Evolutionary conservation across 1,140 invertebrate species (phyloP).

Genomic region (Aradophagus sp.): DNA sequence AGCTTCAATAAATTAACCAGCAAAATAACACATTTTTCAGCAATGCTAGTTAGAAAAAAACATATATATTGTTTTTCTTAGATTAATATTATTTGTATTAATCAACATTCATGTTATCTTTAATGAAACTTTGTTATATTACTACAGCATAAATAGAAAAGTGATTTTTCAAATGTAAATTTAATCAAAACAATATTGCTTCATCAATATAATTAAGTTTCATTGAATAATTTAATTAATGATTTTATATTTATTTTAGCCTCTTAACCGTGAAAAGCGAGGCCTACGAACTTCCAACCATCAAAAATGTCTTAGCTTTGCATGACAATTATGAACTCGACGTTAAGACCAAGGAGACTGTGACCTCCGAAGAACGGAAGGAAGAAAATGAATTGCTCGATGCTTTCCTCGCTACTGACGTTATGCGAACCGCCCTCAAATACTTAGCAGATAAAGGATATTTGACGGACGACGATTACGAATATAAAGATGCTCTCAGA

Average conservation of each 20-base stretch:
- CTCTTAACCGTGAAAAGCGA: slow-evolving; percentile 66
- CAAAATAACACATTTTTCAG: no score
- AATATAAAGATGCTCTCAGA: slow-evolving; percentile 74
- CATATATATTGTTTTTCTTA: no score
- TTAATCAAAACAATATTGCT: no score
- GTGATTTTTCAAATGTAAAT: no score
- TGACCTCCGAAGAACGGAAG: slow-evolving; percentile 75
- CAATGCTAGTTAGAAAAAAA: no score
- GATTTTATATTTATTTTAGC: slow-evolving; percentile 56
- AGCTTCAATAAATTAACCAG: no score
- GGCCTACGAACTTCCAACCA: slow-evolving; percentile 71
- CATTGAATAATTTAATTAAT: not conserved
- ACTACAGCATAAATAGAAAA: no score
- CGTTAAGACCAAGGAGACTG: slow-evolving; percentile 75
- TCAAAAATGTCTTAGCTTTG: slow-evolving; percentile 70
- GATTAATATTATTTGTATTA: no score
- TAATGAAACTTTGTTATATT: no score
- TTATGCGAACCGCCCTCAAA: slow-evolving; percentile 77
- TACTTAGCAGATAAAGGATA: slow-evolving; percentile 77
- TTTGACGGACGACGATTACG: slow-evolving; percentile 69
- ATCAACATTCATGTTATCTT: no score
- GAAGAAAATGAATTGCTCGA: slow-evolving; percentile 78
- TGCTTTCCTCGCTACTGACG: slow-evolving; percentile 76
- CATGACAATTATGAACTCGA: slow-evolving; percentile 75
- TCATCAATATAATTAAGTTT: no score